Percentiles rank a stretch among this genome's conserved stretches.
These are phyloP conservation scores for Belgica antarctica DNA, from an alignment of 2,888 invertebrate genomes.

Conservation along the genomic window DNA sequence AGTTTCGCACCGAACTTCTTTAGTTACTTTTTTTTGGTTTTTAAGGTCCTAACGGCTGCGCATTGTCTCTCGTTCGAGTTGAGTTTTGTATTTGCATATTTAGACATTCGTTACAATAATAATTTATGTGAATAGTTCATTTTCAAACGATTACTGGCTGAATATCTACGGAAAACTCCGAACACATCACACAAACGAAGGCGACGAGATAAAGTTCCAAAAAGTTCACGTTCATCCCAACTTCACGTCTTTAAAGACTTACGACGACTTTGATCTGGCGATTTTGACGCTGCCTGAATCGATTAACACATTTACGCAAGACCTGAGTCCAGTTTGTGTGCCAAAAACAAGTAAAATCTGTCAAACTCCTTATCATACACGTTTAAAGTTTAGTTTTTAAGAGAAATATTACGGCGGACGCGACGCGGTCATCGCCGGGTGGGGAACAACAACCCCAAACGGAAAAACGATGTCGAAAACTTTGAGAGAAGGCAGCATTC, in stretches of 20 bases:
- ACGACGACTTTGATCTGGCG: slow-evolving; percentile 26
- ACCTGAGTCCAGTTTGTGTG: not conserved
- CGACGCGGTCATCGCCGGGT: not conserved
- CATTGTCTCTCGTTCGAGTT: slow-evolving; percentile 22
- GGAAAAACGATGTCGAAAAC: not conserved
- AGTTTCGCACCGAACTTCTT: not conserved
- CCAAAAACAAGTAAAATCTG: not conserved
- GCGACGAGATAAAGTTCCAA: not conserved
- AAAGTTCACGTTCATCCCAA: slow-evolving; percentile 8
- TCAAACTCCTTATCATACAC: not conserved
- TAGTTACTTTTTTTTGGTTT: not conserved
- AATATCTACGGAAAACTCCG: not conserved
- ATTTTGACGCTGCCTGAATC: not conserved
- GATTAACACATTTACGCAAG: not conserved
- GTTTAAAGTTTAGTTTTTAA: slow-evolving; percentile 5
- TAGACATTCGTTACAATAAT: no score
- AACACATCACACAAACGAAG: not conserved
- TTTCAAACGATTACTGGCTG: not conserved
- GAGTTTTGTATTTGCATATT: no score
- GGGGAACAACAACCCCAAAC: not conserved
- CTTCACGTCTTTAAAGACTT: not conserved
- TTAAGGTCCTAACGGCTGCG: not conserved
- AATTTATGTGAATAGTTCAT: not conserved
- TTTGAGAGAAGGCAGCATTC: not conserved
- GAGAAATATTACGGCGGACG: not conserved